Percentiles rank a stretch among this genome's conserved stretches.
Evolutionary conservation across 1,140 invertebrate species (phyloP).

Genomic region (Augochlora pura): DNA sequence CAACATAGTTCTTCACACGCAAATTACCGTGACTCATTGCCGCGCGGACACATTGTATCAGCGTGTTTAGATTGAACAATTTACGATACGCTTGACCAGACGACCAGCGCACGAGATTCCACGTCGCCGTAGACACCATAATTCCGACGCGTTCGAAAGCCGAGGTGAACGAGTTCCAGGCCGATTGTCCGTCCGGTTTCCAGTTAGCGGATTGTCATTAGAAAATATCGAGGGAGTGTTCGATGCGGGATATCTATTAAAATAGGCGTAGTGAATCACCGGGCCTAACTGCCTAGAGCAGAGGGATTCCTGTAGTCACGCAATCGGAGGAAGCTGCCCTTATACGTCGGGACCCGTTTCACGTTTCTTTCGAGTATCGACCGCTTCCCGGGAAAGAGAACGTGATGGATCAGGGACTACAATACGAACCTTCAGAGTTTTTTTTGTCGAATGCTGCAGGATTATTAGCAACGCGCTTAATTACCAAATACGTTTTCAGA

Average conservation of each 20-base stretch:
- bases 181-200: not conserved
- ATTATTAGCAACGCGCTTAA: too few relatives aligned
- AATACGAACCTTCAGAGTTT: slow-evolving; percentile 34
- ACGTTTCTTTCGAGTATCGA: slow-evolving; percentile 28
- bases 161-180: slow-evolving; percentile 27
- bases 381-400: slow-evolving; percentile 15
- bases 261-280: too few relatives aligned
- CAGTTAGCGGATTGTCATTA: slow-evolving; percentile 39
- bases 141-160: slow-evolving; percentile 9
- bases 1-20: not conserved
- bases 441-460: too few relatives aligned
- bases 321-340: slow-evolving; percentile 34
- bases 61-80: slow-evolving; percentile 14
- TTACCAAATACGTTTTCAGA: too few relatives aligned
- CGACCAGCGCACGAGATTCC: slow-evolving; percentile 5
- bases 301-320: slow-evolving; percentile 14
- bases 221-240: slow-evolving; percentile 31
- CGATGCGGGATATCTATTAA: slow-evolving; percentile 7
- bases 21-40: not conserved
- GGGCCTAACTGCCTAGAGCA: too few relatives aligned
- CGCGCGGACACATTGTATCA: not conserved
- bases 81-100: not conserved
- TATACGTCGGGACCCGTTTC: slow-evolving; percentile 33
- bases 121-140: not conserved
- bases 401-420: slow-evolving; percentile 23